Evolutionary conservation across 2,888 invertebrate genomes (phyloP), one percentile per base, ranked within the genome.

Genomic region (Myopa tessellatipennis): DNA sequence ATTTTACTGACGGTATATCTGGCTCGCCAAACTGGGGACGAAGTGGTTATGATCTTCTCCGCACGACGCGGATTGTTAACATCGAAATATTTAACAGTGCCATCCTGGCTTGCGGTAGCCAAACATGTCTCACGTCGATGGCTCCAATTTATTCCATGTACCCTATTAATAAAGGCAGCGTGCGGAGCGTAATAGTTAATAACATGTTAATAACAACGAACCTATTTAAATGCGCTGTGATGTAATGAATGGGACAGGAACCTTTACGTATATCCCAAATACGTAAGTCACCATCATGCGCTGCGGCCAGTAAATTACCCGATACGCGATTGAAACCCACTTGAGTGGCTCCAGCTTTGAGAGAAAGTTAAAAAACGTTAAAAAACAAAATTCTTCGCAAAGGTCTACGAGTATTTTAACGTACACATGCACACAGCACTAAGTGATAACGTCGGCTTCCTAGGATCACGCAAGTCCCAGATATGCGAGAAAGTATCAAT

Each of bases 101-200:
- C 95, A 90, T 98, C 98, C 90, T 98, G 97, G 90, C 98, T 97
- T 78, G 96, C 96, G 10, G 98, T 97, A 65, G 95, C 95, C 78
- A 96, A 89, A 85, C 95, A 95, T 81, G 94, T 95, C 89, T 96
- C 96, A 84, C 94, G 93, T 80, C 92, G 93, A 16, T 95, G 95
- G 89, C 95, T 96, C 98, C 98, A 98, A 88, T 98, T 98, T 55
- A 98, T 92, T 68, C 98, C 97, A 87, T 97, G 95, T 82, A 98
- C 97, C 91, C 97, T 92, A 36, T 36, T 34, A 65, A 65, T 6
- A 14, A 65, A 16, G 12, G 36, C 61, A 61, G 16, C 26, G 10
- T 14, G 7, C 60, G 45, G 6, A 3, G 45, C 6, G 45, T 45
- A 63, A 82, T 83, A 36, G 16, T 38, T 34, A 67, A 4, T 65